Conservation (phyloP, 2,797 vertebrate genomes). For the Hyperoplus immaculatus region DNA sequence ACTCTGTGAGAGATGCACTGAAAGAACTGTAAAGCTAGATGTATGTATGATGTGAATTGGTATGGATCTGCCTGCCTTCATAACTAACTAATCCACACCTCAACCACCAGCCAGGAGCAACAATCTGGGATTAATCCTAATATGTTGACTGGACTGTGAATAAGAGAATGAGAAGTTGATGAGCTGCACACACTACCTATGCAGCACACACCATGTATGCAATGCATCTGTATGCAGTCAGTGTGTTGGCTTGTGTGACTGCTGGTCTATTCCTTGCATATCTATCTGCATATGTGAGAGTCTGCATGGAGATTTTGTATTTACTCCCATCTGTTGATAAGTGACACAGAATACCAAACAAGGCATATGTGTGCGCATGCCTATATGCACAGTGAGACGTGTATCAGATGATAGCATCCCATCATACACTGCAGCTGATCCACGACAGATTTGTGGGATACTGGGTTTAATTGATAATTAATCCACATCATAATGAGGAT, state of each 20-base stretch:
- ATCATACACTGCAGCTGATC: constrained; percentile 58
- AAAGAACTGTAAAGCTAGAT: neutral
- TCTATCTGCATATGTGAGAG: constrained; percentile 2
- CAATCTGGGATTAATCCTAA: constrained; percentile 35
- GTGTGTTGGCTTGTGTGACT: constrained; percentile 29
- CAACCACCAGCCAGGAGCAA: constrained; percentile 21
- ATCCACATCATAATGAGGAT: constrained; percentile 75
- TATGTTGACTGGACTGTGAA: constrained; percentile 35
- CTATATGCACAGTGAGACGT: constrained; percentile 53
- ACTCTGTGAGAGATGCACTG: neutral
- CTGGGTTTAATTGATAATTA: constrained; percentile 83
- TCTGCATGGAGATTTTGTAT: constrained; percentile 56
- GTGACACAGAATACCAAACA: constrained; percentile 51
- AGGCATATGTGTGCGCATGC: constrained; percentile 30
- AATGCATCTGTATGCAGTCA: constrained; percentile 15
- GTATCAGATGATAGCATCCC: constrained; percentile 64
- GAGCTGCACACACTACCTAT: constrained; percentile 12
- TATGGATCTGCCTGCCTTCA: constrained; percentile 26
- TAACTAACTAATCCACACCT: constrained; percentile 30
- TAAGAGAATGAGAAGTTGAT: constrained; percentile 25
- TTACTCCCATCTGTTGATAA: constrained; percentile 53
- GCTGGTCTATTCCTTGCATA: constrained; percentile 28
- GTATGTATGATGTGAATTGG: constrained; percentile 18
- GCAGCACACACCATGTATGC: neutral
- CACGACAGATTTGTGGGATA: constrained; percentile 72